phyloP scores from a whole-genome alignment of 1,140 invertebrate genomes.

The Atta colombica region DNA sequence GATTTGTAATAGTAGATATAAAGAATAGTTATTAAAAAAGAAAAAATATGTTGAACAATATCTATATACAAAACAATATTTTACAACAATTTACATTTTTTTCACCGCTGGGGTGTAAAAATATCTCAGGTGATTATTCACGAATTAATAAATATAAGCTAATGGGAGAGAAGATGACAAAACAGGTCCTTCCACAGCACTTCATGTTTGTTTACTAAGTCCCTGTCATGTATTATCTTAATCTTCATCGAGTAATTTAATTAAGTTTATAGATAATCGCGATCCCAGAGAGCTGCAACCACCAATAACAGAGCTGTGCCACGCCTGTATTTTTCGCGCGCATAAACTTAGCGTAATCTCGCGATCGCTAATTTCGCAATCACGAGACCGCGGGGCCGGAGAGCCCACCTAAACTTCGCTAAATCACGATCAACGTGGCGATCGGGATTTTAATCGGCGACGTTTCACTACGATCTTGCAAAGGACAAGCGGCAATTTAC shows the following conservation, averaged over 20 bases:
- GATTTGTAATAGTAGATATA: no score
- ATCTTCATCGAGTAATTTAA: slow-evolving; percentile 31
- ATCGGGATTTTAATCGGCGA: slow-evolving; percentile 74
- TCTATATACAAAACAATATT: no score
- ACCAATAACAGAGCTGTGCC: slow-evolving; percentile 13
- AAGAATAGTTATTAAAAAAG: no score
- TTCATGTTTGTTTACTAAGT: neutral
- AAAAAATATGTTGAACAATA: no score
- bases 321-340: slow-evolving; percentile 44
- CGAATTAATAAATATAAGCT: neutral
- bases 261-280: slow-evolving; percentile 35
- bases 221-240: neutral
- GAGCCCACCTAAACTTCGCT: slow-evolving; percentile 62
- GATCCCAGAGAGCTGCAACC: neutral
- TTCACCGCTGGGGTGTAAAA: no score
- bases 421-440: slow-evolving; percentile 64
- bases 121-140: no score
- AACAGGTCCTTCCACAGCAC: neutral
- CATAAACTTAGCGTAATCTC: slow-evolving; percentile 54
- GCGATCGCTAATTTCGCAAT: slow-evolving; percentile 57
- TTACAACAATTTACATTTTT: no score
- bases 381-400: slow-evolving; percentile 29
- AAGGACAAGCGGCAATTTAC: slow-evolving; percentile 79
- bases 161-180: neutral
- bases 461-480: slow-evolving; percentile 71